Base-by-base conservation (phyloP, 1,140 invertebrate species). In the Trichomalopsis sarcophagae region DNA sequence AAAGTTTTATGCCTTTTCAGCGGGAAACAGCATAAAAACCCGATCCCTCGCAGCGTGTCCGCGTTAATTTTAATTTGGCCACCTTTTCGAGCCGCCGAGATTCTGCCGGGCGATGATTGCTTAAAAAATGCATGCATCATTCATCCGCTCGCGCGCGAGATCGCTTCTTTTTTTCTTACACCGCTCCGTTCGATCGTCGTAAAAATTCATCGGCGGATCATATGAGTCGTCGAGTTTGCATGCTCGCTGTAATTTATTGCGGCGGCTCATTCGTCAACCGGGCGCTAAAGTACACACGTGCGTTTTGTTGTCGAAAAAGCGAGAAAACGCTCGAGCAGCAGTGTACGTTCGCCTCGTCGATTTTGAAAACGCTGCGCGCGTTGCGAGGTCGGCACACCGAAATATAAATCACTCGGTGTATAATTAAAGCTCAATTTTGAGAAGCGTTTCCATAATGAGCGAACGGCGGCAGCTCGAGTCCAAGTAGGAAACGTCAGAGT, bases 401-500 rank as follows among this genome's bases (percentile, higher is more conserved):
- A 33, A 78, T 62, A 78, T 62, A 78, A 78, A 62, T 78, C 76
- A 78, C 74, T 76, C n/a, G 0, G 47, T 17, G 14, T 78, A 78
- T 62, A 78, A 78, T 78, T 78, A 62, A 78, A 78, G 50, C 30
- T 27, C 47, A 78, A 62, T 78, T 62, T 78, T 17, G 44, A 44
- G 40, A 78, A 62, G 7, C 27, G 47, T 62, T 30, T 62, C 10
- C 33, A n/a, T 79, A 55, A 77, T 55, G 44, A 79, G 30, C 84
- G 68, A 47, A 74, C 21, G 27, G 17, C 76, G 11, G 36, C 62
- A 82, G 23, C 81, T 71, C 33, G 30, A 36, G 30, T 79, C 55
- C 78, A 77, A 77, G 83, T 84, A 82, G 77, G 84, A 79, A 55
- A 44, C 14, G 55, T 81, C 55, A 23, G 36, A 4, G 55, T 27